phyloP scores from a whole-genome alignment of 2,113 vertebrate species.

The Myanophis thanlyinensis region DNA sequence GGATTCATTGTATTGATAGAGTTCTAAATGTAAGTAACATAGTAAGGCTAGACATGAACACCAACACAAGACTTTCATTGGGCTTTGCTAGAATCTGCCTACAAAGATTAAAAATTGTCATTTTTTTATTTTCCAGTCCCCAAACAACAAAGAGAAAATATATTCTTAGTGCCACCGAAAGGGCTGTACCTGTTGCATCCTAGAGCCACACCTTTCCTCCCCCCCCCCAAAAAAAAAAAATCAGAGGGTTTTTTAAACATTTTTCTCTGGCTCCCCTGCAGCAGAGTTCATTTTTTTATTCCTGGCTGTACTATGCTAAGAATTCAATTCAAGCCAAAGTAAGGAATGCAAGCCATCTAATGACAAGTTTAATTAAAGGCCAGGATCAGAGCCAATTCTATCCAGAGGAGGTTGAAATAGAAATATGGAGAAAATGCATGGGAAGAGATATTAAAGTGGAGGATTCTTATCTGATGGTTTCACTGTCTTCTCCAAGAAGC shows the following conservation, averaged over 20 bases:
- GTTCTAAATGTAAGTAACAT: neutral
- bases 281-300: neutral
- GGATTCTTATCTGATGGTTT: neutral
- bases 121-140: neutral
- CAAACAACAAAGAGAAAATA: neutral
- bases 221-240: too few species aligned
- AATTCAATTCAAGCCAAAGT: neutral
- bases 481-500: neutral
- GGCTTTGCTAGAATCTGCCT: neutral
- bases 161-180: too few species aligned
- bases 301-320: neutral
- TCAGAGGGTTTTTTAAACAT: too few species aligned
- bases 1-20: neutral
- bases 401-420: neutral
- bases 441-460: neutral
- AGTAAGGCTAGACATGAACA: neutral
- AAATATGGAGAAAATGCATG: neutral
- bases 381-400: neutral
- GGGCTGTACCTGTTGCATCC: neutral
- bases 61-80: neutral
- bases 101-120: neutral
- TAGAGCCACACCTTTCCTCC: neutral
- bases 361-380: neutral
- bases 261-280: neutral
- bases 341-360: neutral